These are phyloP conservation scores for Pristis pectinata DNA, from an alignment of 2,797 vertebrate genomes.

Conservation along the genomic window DNA sequence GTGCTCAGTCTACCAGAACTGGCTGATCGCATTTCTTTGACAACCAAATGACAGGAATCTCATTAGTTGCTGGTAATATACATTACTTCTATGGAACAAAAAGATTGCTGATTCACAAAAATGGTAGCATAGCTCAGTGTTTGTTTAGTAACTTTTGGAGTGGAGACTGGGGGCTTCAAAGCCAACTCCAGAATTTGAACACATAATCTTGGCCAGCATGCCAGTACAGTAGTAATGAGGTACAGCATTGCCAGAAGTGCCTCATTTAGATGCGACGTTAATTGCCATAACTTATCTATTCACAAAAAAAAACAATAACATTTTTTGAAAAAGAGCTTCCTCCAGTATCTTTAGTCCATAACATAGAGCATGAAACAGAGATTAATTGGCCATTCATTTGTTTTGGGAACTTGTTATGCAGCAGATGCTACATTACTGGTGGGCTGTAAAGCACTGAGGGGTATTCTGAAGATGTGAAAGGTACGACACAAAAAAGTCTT, in stretches of 20 bases:
- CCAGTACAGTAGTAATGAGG: neutral
- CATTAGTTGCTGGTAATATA: neutral
- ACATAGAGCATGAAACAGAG: neutral
- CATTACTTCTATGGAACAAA: neutral
- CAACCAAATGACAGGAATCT: neutral
- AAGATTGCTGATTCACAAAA: neutral
- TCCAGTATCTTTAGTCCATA: neutral
- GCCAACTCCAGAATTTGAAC: neutral
- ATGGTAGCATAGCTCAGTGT: neutral
- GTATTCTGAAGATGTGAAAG: neutral
- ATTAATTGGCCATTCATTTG: neutral
- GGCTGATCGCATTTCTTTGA: neutral
- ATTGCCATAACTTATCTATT: neutral
- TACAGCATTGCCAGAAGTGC: neutral
- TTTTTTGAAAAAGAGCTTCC: neutral
- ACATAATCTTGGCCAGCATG: neutral
- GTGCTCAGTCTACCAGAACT: neutral
- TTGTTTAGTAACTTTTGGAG: neutral
- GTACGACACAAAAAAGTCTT: neutral
- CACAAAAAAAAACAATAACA: neutral
- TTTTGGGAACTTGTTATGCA: neutral
- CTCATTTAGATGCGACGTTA: neutral
- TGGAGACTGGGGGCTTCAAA: neutral
- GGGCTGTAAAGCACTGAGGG: neutral
- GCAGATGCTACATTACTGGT: neutral